Evolutionary conservation across 2,113 vertebrate species (phyloP).

Genomic region (Heterochromis multidens): DNA sequence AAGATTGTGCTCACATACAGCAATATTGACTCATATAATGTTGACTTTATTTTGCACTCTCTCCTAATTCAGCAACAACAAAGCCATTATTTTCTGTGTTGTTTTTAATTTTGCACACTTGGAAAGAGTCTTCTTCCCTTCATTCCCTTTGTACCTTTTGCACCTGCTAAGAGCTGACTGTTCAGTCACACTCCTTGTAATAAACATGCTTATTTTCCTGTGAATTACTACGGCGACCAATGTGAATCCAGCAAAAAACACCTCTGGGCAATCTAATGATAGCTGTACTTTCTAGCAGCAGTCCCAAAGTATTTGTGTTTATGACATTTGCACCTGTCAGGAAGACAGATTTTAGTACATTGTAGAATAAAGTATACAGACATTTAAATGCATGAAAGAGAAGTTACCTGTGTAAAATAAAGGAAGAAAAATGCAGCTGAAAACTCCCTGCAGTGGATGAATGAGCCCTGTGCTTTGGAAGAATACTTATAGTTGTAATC

Average conservation of each 20-base stretch:
- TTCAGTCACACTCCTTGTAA: not conserved
- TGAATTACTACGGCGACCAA: not conserved
- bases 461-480: not conserved
- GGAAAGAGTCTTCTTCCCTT: too few relatives aligned
- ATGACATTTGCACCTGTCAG: conserved; percentile 28
- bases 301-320: not conserved
- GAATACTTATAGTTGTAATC: conserved; percentile 42
- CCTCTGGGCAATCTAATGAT: not conserved
- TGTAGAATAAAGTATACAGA: conserved; percentile 15
- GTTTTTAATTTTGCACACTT: too few relatives aligned
- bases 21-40: too few relatives aligned
- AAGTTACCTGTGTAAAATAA: not conserved
- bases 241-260: not conserved
- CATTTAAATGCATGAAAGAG: conserved; percentile 43
- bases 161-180: not conserved
- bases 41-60: too few relatives aligned
- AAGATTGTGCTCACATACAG: too few relatives aligned
- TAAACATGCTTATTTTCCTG: not conserved
- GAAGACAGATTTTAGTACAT: not conserved
- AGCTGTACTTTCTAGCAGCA: not conserved
- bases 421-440: not conserved
- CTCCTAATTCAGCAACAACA: too few relatives aligned
- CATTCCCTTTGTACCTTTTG: not conserved
- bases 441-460: not conserved
- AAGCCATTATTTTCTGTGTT: too few relatives aligned